Evolutionary conservation across 2,797 vertebrate genomes (phyloP).

Genomic region (Cryptoblepharus egeriae): DNA sequence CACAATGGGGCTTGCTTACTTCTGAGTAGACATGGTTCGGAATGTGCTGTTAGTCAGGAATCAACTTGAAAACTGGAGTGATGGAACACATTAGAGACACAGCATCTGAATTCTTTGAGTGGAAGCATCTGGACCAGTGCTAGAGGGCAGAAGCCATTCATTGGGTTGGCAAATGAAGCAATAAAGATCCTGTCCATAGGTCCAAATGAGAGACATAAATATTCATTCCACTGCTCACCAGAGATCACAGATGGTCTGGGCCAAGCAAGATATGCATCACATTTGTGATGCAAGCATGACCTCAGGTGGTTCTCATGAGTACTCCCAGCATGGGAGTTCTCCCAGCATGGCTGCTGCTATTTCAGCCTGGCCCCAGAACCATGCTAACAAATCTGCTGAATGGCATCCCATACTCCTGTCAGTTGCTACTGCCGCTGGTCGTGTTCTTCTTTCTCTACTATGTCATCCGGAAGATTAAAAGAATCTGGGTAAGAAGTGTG

Average conservation of each 20-base stretch:
- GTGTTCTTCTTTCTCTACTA: neutral
- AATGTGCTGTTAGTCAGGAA: too few relatives aligned
- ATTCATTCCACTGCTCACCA: neutral
- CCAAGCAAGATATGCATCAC: neutral
- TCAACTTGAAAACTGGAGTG: too few relatives aligned
- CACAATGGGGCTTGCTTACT: too few relatives aligned
- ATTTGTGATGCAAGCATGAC: slow-evolving; percentile 11
- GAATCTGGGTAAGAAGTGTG: neutral
- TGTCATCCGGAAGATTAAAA: neutral
- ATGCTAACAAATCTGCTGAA: neutral
- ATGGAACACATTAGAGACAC: neutral
- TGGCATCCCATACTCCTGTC: neutral
- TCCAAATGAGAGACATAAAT: too few relatives aligned
- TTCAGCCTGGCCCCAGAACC: neutral
- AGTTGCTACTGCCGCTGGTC: neutral
- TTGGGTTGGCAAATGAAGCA: neutral
- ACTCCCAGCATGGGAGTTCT: neutral
- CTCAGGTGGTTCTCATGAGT: neutral
- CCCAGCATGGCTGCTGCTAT: neutral
- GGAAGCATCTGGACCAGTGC: too few relatives aligned
- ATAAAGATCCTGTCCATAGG: too few relatives aligned
- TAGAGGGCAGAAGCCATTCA: neutral
- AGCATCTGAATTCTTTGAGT: neutral
- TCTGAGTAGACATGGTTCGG: too few relatives aligned
- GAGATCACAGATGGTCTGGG: neutral